Evolutionary conservation across 1,140 invertebrate genomes (phyloP).

Genomic region (Plodia interpunctella): DNA sequence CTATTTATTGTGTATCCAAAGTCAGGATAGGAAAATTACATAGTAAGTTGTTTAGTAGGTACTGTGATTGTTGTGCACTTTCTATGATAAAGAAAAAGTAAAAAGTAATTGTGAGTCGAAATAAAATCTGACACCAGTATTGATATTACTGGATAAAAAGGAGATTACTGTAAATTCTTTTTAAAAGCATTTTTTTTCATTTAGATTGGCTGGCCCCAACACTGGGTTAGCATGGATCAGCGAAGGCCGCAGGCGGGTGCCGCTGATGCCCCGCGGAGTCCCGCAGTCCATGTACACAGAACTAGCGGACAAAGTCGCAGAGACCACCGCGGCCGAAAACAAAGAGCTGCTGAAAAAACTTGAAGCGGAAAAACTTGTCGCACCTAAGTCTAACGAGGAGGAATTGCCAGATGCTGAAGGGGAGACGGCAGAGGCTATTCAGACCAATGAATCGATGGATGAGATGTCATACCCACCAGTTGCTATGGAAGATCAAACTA

Average conservation of each 20-base stretch:
- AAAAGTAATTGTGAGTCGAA: no score
- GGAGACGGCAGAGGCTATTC: conserved; percentile 40
- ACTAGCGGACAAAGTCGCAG: conserved; percentile 85
- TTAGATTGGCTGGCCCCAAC: conserved; percentile 87
- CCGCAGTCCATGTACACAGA: conserved; percentile 90
- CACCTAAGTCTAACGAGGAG: conserved; percentile 52
- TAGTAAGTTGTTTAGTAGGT: no score
- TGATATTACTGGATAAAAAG: no score
- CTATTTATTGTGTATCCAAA: no score
- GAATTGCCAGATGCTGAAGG: conserved; percentile 50
- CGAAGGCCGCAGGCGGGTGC: conserved; percentile 89
- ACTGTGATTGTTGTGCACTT: no score
- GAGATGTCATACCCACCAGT: conserved; percentile 57
- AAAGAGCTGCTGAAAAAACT: conserved; percentile 57
- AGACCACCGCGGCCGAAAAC: conserved; percentile 67
- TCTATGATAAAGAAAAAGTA: no score
- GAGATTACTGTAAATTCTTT: neutral
- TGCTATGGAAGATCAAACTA: conserved; percentile 67
- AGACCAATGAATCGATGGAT: conserved; percentile 48
- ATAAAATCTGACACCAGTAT: no score
- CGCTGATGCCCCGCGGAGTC: conserved; percentile 87
- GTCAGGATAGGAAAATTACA: no score
- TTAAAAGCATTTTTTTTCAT: conserved; percentile 29
- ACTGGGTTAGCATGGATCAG: conserved; percentile 90
- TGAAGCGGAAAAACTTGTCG: conserved; percentile 49